Evolutionary conservation across 2,113 vertebrate species (phyloP).

Genomic region (Odocoileus hemionus): DNA sequence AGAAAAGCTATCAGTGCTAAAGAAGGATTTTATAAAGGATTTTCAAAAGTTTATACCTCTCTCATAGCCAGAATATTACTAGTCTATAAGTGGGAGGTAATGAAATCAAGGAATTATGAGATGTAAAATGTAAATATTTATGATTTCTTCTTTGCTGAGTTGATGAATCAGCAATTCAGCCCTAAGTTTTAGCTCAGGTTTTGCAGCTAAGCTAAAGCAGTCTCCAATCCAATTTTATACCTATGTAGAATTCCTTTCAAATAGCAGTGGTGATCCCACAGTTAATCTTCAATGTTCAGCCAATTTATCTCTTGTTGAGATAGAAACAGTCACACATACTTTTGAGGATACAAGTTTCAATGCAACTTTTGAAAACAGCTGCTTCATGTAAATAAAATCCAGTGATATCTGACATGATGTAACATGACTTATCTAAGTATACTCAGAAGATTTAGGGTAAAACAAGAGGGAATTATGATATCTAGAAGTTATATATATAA

Average conservation of each 20-base stretch:
- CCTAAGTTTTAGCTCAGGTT: background rate
- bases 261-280: background rate
- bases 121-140: background rate
- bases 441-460: background rate
- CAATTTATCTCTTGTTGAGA: background rate
- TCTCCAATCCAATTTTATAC: slow-evolving; percentile 8
- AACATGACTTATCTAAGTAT: background rate
- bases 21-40: background rate
- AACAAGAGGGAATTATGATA: fast-evolving
- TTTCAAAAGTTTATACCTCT: background rate
- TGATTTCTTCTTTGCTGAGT: background rate
- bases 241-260: background rate
- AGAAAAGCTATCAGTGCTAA: background rate
- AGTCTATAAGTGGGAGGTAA: background rate
- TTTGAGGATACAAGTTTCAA: background rate
- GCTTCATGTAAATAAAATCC: background rate
- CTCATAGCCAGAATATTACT: background rate
- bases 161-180: background rate
- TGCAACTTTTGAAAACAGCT: background rate
- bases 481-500: background rate
- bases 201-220: background rate
- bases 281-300: background rate
- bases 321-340: background rate
- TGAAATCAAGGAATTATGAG: background rate
- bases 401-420: background rate